These are phyloP conservation scores for Nothoprocta perdicaria DNA, from an alignment of 2,113 vertebrate species.

Conservation along the genomic window DNA sequence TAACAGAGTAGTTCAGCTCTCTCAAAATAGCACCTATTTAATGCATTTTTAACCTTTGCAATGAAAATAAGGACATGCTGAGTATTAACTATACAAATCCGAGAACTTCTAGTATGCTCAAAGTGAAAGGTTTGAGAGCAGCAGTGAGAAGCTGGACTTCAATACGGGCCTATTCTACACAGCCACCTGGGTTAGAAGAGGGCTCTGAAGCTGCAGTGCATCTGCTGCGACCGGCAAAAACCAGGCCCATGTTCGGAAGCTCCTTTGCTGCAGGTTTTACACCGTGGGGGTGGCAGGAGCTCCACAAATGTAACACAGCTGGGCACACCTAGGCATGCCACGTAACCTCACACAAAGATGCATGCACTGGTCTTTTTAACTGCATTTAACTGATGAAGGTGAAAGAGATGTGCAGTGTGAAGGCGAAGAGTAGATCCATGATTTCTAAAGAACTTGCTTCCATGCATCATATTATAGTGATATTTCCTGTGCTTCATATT, in stretches of 20 bases:
- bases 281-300: fast-evolving
- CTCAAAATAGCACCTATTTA: not conserved
- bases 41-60: not conserved
- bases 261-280: not conserved
- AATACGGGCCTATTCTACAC: not conserved
- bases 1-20: not conserved
- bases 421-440: not conserved
- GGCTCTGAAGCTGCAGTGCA: not conserved
- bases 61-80: not conserved
- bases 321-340: not conserved
- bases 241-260: not conserved
- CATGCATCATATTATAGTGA: not conserved
- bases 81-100: not conserved
- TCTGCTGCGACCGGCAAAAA: not conserved
- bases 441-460: not conserved
- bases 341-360: not conserved
- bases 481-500: not conserved
- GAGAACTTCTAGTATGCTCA: not conserved
- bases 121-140: not conserved
- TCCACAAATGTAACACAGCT: not conserved
- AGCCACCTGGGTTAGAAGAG: not conserved
- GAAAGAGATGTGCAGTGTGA: not conserved
- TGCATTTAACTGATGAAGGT: not conserved
- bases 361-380: not conserved
- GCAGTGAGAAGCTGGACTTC: not conserved